A percentile compares a stretch with the other conserved stretches of the same genome.
Evolutionary conservation across 1,140 invertebrate genomes (phyloP).

Genomic region (Polypedilum vanderplanki): DNA sequence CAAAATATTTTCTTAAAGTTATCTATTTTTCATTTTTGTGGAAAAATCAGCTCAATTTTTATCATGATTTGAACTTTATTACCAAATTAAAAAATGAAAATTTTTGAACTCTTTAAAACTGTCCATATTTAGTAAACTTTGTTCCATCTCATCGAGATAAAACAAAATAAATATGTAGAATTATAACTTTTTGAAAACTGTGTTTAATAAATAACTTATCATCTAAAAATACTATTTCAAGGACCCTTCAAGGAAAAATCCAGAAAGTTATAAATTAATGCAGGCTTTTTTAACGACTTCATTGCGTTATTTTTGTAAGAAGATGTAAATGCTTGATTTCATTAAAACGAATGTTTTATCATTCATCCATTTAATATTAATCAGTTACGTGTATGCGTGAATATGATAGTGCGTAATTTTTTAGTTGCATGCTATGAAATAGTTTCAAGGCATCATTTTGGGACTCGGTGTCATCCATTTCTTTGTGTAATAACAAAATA

Average conservation of each 20-base stretch:
- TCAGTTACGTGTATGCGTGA: not conserved
- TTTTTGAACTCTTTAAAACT: too few relatives aligned
- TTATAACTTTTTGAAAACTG: not conserved
- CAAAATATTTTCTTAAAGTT: too few relatives aligned
- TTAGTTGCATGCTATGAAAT: not conserved
- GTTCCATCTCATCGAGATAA: too few relatives aligned
- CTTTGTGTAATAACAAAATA: constrained; percentile 86
- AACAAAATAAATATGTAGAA: too few relatives aligned
- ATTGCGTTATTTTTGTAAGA: too few relatives aligned
- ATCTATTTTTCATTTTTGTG: too few relatives aligned
- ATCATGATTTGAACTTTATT: too few relatives aligned
- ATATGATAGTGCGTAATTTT: not conserved
- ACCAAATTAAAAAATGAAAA: too few relatives aligned
- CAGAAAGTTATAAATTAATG: not conserved
- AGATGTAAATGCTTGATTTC: too few relatives aligned
- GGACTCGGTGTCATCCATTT: constrained; percentile 72
- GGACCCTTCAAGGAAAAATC: not conserved
- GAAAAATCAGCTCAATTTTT: too few relatives aligned
- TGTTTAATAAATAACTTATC: not conserved
- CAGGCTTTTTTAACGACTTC: constrained; percentile 2
- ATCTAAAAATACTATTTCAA: constrained; percentile 10
- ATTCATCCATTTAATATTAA: not conserved
- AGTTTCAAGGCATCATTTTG: constrained; percentile 66
- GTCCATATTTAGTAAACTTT: too few relatives aligned
- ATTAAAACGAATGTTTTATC: not conserved